These are phyloP conservation scores for Sorex maritimensis DNA, from an alignment of 2,797 vertebrate species.

Conservation along the genomic window DNA sequence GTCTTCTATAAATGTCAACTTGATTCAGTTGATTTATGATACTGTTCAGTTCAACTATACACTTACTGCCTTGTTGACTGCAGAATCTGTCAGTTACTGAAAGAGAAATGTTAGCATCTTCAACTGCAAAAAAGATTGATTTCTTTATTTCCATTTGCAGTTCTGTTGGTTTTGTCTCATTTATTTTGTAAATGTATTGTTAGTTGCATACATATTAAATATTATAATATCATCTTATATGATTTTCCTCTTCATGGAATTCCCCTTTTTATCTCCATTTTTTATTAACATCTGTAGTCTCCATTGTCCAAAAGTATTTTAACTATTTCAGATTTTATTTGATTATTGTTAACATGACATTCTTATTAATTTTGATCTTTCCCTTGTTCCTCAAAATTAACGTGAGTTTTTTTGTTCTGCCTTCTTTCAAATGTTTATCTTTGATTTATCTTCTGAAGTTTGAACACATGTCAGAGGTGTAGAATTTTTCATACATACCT, in stretches of 20 bases:
- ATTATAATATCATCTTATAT: background rate
- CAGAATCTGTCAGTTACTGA: constrained; percentile 21
- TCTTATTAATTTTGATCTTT: constrained; percentile 38
- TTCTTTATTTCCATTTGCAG: background rate
- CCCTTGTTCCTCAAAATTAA: background rate
- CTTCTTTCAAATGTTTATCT: constrained; percentile 41
- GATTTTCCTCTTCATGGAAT: background rate
- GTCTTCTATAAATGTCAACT: constrained; percentile 28
- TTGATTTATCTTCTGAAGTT: background rate
- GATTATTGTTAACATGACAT: background rate
- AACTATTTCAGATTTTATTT: background rate
- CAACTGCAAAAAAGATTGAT: background rate
- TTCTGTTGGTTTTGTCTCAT: constrained; percentile 3
- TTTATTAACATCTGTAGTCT: background rate
- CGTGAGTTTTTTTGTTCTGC: constrained; percentile 3
- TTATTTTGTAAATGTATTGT: constrained; percentile 18
- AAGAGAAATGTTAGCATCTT: background rate
- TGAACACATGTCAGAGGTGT: background rate
- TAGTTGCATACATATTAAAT: background rate
- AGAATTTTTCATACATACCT: no score
- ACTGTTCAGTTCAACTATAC: constrained; percentile 9
- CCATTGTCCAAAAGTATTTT: background rate
- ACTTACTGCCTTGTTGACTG: constrained; percentile 42
- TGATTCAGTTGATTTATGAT: constrained; percentile 39
- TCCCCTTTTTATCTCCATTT: background rate